A percentile compares a stretch with the other conserved stretches of the same genome.
phyloP scores from a whole-genome alignment of 2,113 vertebrate species.

The Thamnophis sirtalis region DNA sequence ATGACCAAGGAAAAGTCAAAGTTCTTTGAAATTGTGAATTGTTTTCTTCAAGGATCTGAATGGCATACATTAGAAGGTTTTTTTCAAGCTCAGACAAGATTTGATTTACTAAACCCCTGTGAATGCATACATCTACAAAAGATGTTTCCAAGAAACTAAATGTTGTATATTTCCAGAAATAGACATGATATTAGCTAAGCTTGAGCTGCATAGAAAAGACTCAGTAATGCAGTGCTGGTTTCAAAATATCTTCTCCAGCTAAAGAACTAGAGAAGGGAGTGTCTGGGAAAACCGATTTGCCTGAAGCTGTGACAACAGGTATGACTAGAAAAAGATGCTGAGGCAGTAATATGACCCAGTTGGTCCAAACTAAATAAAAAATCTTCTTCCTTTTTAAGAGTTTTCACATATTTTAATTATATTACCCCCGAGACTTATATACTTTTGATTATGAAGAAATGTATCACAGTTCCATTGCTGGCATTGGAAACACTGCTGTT shows the following conservation, averaged over 20 bases:
- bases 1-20: background rate
- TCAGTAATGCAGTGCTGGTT: background rate
- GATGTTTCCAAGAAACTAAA: background rate
- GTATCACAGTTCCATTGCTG: background rate
- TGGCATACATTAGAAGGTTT: background rate
- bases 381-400: slow-evolving; percentile 8
- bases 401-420: slow-evolving; percentile 11
- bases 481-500: background rate
- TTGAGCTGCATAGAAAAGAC: background rate
- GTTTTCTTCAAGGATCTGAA: background rate
- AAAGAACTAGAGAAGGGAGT: slow-evolving; percentile 54
- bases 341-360: slow-evolving; percentile 59
- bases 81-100: background rate
- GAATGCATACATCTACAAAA: background rate
- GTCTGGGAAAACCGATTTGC: slow-evolving; percentile 59
- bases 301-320: slow-evolving; percentile 60
- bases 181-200: background rate
- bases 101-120: background rate
- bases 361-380: slow-evolving; percentile 15
- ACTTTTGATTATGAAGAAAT: background rate
- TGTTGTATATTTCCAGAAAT: background rate
- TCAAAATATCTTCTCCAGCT: slow-evolving; percentile 29
- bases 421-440: background rate
- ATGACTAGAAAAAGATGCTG: slow-evolving; percentile 63
- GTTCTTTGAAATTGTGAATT: background rate